Percentiles rank a stretch among this genome's conserved stretches.
phyloP scores from a whole-genome alignment of 2,797 vertebrate species.

The Darevskia nairensis region DNA sequence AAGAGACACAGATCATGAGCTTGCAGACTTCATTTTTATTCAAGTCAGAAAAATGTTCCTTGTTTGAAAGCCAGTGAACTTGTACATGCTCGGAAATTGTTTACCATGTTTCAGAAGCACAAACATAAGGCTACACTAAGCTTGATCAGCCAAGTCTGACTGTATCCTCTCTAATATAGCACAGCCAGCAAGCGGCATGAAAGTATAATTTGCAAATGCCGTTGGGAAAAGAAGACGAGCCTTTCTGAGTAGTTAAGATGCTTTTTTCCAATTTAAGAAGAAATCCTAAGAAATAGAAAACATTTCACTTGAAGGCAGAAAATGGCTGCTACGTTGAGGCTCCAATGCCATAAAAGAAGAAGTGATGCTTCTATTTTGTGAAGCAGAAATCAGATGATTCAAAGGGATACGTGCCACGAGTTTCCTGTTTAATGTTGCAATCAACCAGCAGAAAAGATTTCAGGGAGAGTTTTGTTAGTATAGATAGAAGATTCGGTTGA shows the following conservation, averaged over 20 bases:
- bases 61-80: slow-evolving; percentile 58
- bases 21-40: slow-evolving; percentile 58
- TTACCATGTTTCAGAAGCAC: slow-evolving; percentile 62
- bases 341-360: slow-evolving; percentile 67
- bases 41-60: slow-evolving; percentile 46
- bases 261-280: slow-evolving; percentile 49
- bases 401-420: slow-evolving; percentile 66
- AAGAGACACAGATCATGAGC: slow-evolving; percentile 22
- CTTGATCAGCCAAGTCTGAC: slow-evolving; percentile 69
- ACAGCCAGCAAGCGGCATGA: slow-evolving; percentile 16
- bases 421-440: slow-evolving; percentile 63
- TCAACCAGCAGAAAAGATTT: neutral
- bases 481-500: neutral
- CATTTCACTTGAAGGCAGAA: slow-evolving; percentile 65
- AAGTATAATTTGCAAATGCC: slow-evolving; percentile 64
- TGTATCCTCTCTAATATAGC: slow-evolving; percentile 62
- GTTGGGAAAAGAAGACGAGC: slow-evolving; percentile 52
- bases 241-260: slow-evolving; percentile 47
- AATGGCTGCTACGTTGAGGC: slow-evolving; percentile 67
- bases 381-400: slow-evolving; percentile 70
- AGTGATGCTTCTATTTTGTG: slow-evolving; percentile 69
- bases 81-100: slow-evolving; percentile 67
- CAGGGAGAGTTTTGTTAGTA: neutral
- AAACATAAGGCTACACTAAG: slow-evolving; percentile 69
- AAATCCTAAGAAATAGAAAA: slow-evolving; percentile 63